A percentile compares a stretch with the other conserved stretches of the same genome.
Conservation (phyloP, 2,797 vertebrate species). For the Antrozous pallidus region DNA sequence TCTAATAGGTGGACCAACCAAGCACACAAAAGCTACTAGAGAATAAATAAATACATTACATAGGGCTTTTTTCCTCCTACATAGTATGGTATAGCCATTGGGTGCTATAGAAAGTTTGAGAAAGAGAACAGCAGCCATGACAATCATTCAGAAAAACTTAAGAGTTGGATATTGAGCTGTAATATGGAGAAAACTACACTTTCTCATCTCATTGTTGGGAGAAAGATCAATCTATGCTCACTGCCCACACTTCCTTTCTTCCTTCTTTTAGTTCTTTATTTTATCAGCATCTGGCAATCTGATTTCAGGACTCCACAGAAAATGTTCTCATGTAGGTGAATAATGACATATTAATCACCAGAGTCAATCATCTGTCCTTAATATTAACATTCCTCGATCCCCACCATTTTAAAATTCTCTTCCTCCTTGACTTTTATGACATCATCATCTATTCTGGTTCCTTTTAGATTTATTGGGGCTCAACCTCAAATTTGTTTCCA, state of each 20-base stretch:
- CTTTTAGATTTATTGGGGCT: not conserved
- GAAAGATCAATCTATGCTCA: not conserved
- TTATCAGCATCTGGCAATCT: not conserved
- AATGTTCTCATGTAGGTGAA: not conserved
- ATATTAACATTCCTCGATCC: not conserved
- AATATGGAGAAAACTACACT: not conserved
- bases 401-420: not conserved
- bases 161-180: not conserved
- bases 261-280: not conserved
- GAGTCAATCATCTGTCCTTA: not conserved
- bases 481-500: not conserved
- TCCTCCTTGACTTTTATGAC: not conserved
- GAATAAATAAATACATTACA: not conserved
- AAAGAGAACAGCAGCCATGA: not conserved
- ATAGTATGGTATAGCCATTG: not conserved
- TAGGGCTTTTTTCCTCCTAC: not conserved
- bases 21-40: not conserved
- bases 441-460: not conserved
- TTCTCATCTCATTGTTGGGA: not conserved
- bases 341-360: not conserved
- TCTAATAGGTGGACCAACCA: not conserved
- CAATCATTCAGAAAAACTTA: not conserved
- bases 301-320: constrained; percentile 4
- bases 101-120: not conserved
- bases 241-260: not conserved